A percentile compares a stretch with the other conserved stretches of the same genome.
Evolutionary conservation across 2,797 vertebrate genomes (phyloP).

Genomic region (Molothrus aeneus): DNA sequence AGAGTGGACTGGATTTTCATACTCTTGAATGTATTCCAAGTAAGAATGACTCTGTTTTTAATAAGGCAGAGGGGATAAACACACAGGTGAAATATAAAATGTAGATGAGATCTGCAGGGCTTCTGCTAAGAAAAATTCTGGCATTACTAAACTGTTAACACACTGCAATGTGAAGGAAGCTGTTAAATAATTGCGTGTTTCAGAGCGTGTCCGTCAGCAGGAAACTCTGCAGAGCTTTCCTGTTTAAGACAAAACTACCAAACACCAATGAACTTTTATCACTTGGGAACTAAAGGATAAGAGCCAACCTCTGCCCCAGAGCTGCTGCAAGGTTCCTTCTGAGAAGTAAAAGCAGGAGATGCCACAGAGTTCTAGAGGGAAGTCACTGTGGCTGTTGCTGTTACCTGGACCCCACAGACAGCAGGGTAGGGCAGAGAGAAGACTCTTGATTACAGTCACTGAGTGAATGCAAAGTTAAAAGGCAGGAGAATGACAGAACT

Average conservation of each 20-base stretch:
- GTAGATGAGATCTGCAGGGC: background rate
- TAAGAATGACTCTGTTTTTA: background rate
- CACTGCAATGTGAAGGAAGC: background rate
- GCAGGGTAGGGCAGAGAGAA: background rate
- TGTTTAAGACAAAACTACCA: background rate
- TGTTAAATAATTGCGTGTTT: background rate
- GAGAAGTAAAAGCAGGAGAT: background rate
- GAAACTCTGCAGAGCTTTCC: background rate
- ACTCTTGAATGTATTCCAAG: background rate
- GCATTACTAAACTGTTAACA: background rate
- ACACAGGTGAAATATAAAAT: background rate
- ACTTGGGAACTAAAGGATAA: no score
- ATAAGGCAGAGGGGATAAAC: background rate
- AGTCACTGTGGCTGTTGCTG: fast-evolving
- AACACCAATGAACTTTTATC: background rate
- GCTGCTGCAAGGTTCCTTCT: background rate
- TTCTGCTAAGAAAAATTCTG: background rate
- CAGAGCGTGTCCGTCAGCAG: background rate
- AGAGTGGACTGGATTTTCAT: background rate
- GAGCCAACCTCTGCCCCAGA: fast-evolving
- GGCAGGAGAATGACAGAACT: background rate
- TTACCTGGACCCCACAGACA: background rate
- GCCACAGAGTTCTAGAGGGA: background rate
- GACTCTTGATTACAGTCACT: background rate
- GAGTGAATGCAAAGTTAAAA: background rate